Base-by-base conservation (phyloP, 2,113 vertebrate genomes). In the Etia nguti region DNA sequence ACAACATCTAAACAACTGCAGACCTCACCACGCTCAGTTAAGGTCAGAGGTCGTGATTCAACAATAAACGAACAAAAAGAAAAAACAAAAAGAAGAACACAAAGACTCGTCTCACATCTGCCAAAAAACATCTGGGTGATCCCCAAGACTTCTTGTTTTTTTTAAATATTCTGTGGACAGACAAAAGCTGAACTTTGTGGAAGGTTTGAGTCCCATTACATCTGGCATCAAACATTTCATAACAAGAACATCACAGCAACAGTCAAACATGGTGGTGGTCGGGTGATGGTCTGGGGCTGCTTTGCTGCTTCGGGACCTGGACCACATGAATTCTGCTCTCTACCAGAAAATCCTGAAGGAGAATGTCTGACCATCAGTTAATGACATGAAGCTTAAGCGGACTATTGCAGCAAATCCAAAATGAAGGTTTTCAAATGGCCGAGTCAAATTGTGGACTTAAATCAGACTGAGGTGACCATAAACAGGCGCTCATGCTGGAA, bases 161-260 rank as follows among this genome's bases (percentile, higher is more conserved):
- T 6, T 4, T 0, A 34, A 60, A 60, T 0, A 34, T 20, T 11
- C 29, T 34, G 9, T 6, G 16, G 2, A 10, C 57, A 34, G 59
- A 34, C 59, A 60, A 31, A 60, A 62, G 59, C 29, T 34, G 29
- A 62, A 62, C 16, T 62, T 11, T 34, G 29, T 62, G 59, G 29
- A 62, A 62, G 16, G 59, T 34, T 62, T 20, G 59, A 62, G 29
- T 34, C 59, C 29, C 1, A 3, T 16, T 4, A 34, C 29, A 34
- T 62, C 59, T 34, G 16, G 5, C 29, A 62, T 62, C 16, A 34
- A 36, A 0, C 57, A 60, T 60, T 60, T 60, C 29, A 0, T 60
- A 20, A 6, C 26, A 60, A 34, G 57, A 60, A 6, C 16, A 4
- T 62, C 2, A 34, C 9, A 36, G 16, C 16, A 62, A 36, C 20